These are phyloP conservation scores for Allygus modestus DNA, from an alignment of 2,888 invertebrate species.

Conservation along the genomic window DNA sequence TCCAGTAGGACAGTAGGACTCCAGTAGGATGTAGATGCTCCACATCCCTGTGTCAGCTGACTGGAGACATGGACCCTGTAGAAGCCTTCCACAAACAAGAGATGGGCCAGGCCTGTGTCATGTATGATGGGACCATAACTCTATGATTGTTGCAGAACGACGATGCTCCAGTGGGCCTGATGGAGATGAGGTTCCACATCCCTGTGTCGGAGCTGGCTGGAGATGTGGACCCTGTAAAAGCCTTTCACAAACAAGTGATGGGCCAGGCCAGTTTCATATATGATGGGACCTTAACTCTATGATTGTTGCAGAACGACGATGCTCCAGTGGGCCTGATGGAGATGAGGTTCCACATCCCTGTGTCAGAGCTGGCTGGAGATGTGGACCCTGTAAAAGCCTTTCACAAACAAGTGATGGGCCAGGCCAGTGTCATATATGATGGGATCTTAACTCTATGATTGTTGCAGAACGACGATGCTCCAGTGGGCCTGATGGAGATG, in stretches of 20 bases:
- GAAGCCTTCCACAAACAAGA: constrained; percentile 98
- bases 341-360: constrained; percentile 98
- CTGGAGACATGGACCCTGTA: constrained; percentile 93
- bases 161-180: constrained; percentile 96
- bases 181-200: constrained; percentile 99
- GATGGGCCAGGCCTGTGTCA: constrained; percentile 98
- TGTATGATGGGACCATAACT: no score
- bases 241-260: constrained; percentile 98
- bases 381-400: constrained; percentile 98
- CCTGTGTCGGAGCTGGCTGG: constrained; percentile 92
- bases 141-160: no score
- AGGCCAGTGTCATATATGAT: constrained; percentile 98
- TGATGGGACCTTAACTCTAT: no score
- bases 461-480: constrained; percentile 96
- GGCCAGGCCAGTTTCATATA: constrained; percentile 98
- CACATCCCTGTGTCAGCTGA: constrained; percentile 95
- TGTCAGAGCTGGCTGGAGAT: constrained; percentile 90
- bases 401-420: constrained; percentile 96
- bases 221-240: constrained; percentile 95
- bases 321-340: constrained; percentile 98
- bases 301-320: constrained; percentile 94
- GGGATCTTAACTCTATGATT: no score
- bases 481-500: constrained; percentile 98
- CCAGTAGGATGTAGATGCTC: no score
- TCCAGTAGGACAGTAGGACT: no score